Evolutionary conservation across 2,888 invertebrate species (phyloP), one percentile per base, ranked within the genome.

Genomic region (Megamerina dolium): DNA sequence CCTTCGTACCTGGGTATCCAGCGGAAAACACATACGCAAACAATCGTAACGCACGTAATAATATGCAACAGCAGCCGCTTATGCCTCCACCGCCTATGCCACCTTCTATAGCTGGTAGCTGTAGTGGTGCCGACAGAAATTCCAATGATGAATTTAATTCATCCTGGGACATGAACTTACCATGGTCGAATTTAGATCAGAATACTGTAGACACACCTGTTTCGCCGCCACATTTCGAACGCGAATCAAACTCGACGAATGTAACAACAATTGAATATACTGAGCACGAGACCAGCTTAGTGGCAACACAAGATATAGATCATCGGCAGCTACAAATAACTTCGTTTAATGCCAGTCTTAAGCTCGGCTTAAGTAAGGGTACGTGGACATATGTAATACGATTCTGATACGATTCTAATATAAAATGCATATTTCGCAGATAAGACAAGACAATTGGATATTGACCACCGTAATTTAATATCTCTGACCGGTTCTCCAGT

Each of bases 381-480:
- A 17, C 23, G 13, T 21, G 13, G 2, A 2, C n/a, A n/a, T n/a
- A n/a, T n/a, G 1, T 13, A 12, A 35, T 18, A 41, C 26, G 5
- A 4, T 34, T 16, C 30, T 10, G 9, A 9, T 18, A 41, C n/a
- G 18, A n/a, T 9, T 14, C 32, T 16, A 16, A 37, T 26, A 34
- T 21, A 3, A 9, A 38, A 36, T 2, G 12, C 20, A 33, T 21
- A 34, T 40, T 29, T 19, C 10, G 13, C 41, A 59, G 68, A 65
- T 19, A 72, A 72, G 54, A 48, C 63, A 13, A 63, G 72, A 8
- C 73, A 54, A 44, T 49, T 78, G 66, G 87, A 88, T 64, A 83
- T 88, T 37, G 88, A 88, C 67, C 88, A 88, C 61, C 77, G 89
- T 53, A 90, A 90, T 72, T 71, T 90, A 48, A 90, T 90, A 60